Conservation (phyloP, 1,140 invertebrate genomes). For the Papilio machaon region DNA sequence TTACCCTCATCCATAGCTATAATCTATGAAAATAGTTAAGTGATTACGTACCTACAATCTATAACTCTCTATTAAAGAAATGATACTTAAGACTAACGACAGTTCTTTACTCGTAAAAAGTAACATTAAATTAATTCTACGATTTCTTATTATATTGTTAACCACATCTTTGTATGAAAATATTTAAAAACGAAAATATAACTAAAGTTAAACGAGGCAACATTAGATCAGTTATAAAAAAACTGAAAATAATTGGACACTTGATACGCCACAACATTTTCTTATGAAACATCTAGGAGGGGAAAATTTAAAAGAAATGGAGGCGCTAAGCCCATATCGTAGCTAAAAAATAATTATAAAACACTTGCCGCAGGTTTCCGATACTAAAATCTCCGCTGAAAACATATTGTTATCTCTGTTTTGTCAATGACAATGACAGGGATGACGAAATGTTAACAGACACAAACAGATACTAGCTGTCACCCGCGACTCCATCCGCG, state of each 20-base stretch:
- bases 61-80: too few species aligned
- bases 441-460: too few species aligned
- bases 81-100: too few species aligned
- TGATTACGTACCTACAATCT: too few species aligned
- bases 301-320: neutral
- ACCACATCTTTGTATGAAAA: neutral
- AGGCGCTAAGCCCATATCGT: neutral
- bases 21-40: too few species aligned
- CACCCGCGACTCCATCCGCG: too few species aligned
- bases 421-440: too few species aligned
- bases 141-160: neutral
- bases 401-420: too few species aligned
- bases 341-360: neutral
- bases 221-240: conserved; percentile 18
- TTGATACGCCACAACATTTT: conserved; percentile 15
- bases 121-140: neutral
- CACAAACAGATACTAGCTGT: too few species aligned
- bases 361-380: neutral
- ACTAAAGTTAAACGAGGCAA: neutral
- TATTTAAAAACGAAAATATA: conserved; percentile 1
- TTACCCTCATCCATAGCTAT: too few species aligned
- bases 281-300: neutral
- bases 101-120: neutral
- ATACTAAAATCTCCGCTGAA: too few species aligned
- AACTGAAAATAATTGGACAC: conserved; percentile 17